phyloP scores from a whole-genome alignment of 1,140 invertebrate genomes.

The Phymastichus coffea region DNA sequence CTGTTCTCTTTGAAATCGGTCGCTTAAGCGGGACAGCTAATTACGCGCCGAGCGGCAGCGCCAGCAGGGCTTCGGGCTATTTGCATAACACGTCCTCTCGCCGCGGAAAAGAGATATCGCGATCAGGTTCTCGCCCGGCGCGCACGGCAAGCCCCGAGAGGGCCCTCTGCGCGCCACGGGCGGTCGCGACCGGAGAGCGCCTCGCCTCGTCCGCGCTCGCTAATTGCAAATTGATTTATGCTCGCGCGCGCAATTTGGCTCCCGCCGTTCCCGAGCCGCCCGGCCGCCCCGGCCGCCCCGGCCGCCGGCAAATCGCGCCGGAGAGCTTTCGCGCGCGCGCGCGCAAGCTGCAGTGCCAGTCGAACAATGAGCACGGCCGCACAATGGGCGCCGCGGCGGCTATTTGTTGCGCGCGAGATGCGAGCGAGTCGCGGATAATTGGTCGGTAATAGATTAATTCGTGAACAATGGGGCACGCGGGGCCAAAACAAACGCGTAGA shows the following conservation, averaged over 20 bases:
- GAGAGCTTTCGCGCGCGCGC: background rate
- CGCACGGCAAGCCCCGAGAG: constrained; percentile 37
- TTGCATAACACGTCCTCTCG: constrained; percentile 49
- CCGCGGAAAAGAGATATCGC: too few species aligned
- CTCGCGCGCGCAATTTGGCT: too few species aligned
- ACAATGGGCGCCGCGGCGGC: constrained; percentile 1
- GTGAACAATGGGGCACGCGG: constrained; percentile 41
- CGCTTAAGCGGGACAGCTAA: constrained; percentile 38
- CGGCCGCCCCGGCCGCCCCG: background rate
- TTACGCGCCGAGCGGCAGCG: constrained; percentile 43
- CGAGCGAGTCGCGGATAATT: constrained; percentile 50
- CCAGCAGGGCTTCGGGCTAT: constrained; percentile 47
- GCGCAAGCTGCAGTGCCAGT: background rate
- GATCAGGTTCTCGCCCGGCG: constrained; percentile 33
- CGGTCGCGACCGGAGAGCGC: constrained; percentile 33
- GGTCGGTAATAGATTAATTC: constrained; percentile 56
- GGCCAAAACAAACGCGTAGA: constrained; percentile 40
- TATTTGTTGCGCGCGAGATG: constrained; percentile 24
- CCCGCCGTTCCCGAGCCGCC: too few species aligned
- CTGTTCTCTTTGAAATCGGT: background rate
- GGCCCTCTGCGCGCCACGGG: constrained; percentile 43
- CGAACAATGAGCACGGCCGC: constrained; percentile 5
- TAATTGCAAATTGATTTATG: constrained; percentile 59
- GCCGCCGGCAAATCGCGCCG: background rate
- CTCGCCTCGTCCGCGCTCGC: constrained; percentile 49